Evolutionary conservation across 2,888 invertebrate species (phyloP), one percentile per base, ranked within the genome.

Genomic region (Pemphredon lugubris): DNA sequence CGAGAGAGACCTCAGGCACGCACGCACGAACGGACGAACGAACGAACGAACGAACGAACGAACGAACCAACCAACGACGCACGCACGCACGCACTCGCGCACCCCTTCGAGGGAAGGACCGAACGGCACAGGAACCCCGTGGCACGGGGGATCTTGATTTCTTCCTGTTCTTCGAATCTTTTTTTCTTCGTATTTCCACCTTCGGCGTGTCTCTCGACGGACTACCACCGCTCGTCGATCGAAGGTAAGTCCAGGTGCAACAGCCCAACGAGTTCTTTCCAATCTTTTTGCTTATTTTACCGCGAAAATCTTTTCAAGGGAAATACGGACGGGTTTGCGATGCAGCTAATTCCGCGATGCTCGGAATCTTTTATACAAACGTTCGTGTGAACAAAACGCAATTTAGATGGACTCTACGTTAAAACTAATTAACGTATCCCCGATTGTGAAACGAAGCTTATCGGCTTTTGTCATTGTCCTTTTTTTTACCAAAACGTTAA

Each of bases 1-100:
- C 79, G 73, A 79, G 79, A 79, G 48, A 64, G 45, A 79, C 57
- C 65, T 50, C 69, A 60, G 61, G 64, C 75, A 75, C 64, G 73
- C 69, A 70, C 57, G 53, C 53, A 67, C 44, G 72, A 21, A 51
- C 32, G 53, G 61, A 61, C 30, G 57, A 60, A 57, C 21, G 55
- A 57, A 75, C 54, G 55, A 45, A 73, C 63, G 71, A 73, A 65
- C 58, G 67, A 48, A 61, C 61, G 40, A 39, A 58, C 58, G 54
- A 23, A 58, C 30, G 57, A 60, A 57, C 21, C 51, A 57, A 75
- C 54, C 51, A 45, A 73, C 63, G 71, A 73, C 67, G 39, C 48
- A 57, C 57, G 53, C 42, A 58, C 68, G 57, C 65, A 59, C 69
- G 58, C 59, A 68, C 60, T 42, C 75, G 51, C 63, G 65, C 75